Percentiles rank a stretch among this genome's conserved stretches.
These are phyloP conservation scores for Dascillus cervinus DNA, from an alignment of 2,888 invertebrate genomes.

Conservation along the genomic window DNA sequence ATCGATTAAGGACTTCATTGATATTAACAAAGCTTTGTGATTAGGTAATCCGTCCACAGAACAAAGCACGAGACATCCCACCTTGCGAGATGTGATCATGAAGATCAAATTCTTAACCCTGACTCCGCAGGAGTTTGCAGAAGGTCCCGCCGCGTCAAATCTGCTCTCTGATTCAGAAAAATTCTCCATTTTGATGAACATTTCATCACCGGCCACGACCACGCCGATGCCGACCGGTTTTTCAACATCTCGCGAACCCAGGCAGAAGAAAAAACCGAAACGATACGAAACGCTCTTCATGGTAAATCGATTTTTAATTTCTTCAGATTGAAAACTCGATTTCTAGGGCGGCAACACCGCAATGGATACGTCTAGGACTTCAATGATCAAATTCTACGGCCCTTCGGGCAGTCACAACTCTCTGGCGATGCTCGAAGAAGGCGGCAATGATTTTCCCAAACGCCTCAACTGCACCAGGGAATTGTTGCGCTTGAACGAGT, in stretches of 20 bases:
- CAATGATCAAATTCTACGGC: conserved; percentile 31
- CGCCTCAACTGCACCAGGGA: conserved; percentile 65
- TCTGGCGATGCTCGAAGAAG: conserved; percentile 19
- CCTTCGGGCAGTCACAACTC: conserved; percentile 20
- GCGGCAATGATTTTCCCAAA: conserved; percentile 27
- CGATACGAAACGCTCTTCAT: conserved; percentile 1
- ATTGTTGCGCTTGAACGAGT: conserved; percentile 60
- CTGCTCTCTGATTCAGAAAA: conserved; percentile 70
- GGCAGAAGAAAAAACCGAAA: conserved; percentile 4
- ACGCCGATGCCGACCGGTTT: conserved; percentile 69
- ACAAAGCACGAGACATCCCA: conserved; percentile 27
- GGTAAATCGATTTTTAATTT: background rate
- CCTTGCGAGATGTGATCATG: conserved; percentile 59
- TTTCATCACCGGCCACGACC: conserved; percentile 61
- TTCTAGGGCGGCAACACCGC: conserved; percentile 27
- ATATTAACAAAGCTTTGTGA: background rate
- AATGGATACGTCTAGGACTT: conserved; percentile 36
- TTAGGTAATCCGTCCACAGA: conserved; percentile 22
- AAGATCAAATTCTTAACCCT: conserved; percentile 75
- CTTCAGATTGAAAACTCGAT: no score
- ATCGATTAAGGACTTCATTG: no score
- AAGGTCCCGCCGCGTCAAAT: conserved; percentile 69
- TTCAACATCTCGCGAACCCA: conserved; percentile 42
- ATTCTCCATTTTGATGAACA: conserved; percentile 75
- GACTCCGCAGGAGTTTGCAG: conserved; percentile 74